Evolutionary conservation across 2,113 vertebrate genomes (phyloP), one percentile per base, ranked within the genome.

Genomic region (Corynorhinus townsendii): DNA sequence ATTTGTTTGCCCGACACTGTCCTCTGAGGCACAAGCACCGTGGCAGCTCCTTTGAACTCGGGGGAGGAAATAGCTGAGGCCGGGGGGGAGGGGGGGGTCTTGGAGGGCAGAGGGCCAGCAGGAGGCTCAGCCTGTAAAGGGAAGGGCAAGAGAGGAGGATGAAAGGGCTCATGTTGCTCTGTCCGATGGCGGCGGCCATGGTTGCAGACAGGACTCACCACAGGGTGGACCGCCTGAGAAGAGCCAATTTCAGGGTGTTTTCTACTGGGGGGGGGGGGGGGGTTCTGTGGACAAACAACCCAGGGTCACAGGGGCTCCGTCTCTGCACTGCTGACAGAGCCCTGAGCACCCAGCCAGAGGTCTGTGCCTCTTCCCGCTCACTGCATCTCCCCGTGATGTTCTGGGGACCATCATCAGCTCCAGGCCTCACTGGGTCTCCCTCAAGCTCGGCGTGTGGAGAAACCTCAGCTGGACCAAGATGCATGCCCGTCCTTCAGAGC

Each of bases 241-340:
- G 79, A 38, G 54, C 52, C 40, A 11, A 20, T 62, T 38, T 1
- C 75, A 14, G 8, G 45, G 45, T 20, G 76, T 10, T 82, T 88
- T 66, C 54, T 35, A 17, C 1, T 15, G 10, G 0, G 2, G 54
- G 28, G 7, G 24, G 17, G 12, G 5, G 26, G 1, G 7, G 16
- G 11, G 11, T 22, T 22, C 80, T 66, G 19, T 28, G 76, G 76
- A 82, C 35, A 17, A 28, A 81, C n/a, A 40, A 24, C 76, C n/a
- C 15, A 20, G 7, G 4, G 4, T 26, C 28, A 22, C 1, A 0
- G 15, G 38, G 45, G 16, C 72, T 40, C 7, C 16, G 3, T n/a
- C 19, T 35, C 69, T 28, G 2, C 45, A 24, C 17, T 11, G 7
- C n/a, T 24, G 30, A 45, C 15, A 6, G 35, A 52, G 59, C 20